phyloP scores from a whole-genome alignment of 2,113 vertebrate genomes.

The Tor tambroides region DNA sequence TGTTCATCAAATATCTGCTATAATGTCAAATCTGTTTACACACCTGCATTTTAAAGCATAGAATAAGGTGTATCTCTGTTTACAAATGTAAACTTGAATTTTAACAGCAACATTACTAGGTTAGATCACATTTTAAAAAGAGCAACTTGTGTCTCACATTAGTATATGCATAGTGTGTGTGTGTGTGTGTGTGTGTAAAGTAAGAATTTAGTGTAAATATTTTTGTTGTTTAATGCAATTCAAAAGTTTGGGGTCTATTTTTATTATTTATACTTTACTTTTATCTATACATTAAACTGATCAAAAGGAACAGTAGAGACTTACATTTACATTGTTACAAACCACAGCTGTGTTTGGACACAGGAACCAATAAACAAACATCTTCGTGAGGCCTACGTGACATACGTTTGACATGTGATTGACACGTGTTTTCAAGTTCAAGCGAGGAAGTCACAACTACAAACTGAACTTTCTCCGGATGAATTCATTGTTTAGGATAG shows the following conservation, averaged over 20 bases:
- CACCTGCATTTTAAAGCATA: slow-evolving; percentile 22
- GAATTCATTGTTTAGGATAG: background rate
- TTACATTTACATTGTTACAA: background rate
- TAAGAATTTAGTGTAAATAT: background rate
- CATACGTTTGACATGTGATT: background rate
- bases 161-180: background rate
- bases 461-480: background rate
- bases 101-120: background rate
- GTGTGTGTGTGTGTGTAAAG: background rate
- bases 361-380: background rate
- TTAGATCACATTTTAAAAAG: background rate
- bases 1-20: background rate
- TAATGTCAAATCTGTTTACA: slow-evolving; percentile 15
- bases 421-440: background rate
- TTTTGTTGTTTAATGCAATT: background rate
- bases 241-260: background rate
- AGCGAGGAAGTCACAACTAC: slow-evolving; percentile 23
- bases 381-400: background rate
- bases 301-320: background rate
- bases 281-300: background rate
- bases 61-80: background rate
- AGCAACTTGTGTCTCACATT: background rate
- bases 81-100: slow-evolving; percentile 10
- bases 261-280: background rate
- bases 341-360: background rate